Evolutionary conservation across 2,113 vertebrate genomes (phyloP), one percentile per base, ranked within the genome.

Genomic region (Rafetus swinhoei): DNA sequence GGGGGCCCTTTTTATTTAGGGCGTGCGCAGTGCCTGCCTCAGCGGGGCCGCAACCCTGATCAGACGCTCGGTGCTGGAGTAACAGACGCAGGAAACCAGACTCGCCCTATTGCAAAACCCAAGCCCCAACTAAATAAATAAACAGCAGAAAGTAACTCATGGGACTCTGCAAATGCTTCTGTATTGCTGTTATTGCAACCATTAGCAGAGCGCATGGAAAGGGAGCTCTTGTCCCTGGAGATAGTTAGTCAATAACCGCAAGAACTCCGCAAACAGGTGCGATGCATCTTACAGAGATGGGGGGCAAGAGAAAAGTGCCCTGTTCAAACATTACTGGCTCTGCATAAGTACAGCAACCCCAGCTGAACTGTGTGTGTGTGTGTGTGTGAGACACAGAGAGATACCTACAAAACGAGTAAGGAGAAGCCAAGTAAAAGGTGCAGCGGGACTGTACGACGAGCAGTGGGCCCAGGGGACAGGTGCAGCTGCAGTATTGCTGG

Each of bases 201-300:
- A 87, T 92, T 83, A 94, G 29, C 59, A 29, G 85, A 84, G 76
- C 85, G 93, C 56, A 18, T 35, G 60, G 84, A 87, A 83, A 95
- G 15, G 35, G 45, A 85, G 52, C 56, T 92, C 87, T 94, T 57
- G 86, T 86, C 84, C 85, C 50, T 93, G 94, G 76, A 79, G 53
- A 56, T 85, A 29, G 1, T 39, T 74, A 74, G 83, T 79, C 88
- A 83, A 90, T 92, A 90, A 92, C 86, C n/a, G 60, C 53, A 77
- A 35, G 55, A 93, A 87, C 59, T 65, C 25, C 82, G 86, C n/a
- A 53, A 60, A 77, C 45, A 11, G 45, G 79, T 50, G 52, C 81
- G 79, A 79, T 6, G 35, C 35, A 72, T 81, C 80, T 94, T 90
- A 56, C 86, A 86, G 13, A 83, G 79, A 21, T 8, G 22, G 45